Base-by-base conservation (phyloP, 1,140 invertebrate genomes). In the Philopotamus ludificatus region DNA sequence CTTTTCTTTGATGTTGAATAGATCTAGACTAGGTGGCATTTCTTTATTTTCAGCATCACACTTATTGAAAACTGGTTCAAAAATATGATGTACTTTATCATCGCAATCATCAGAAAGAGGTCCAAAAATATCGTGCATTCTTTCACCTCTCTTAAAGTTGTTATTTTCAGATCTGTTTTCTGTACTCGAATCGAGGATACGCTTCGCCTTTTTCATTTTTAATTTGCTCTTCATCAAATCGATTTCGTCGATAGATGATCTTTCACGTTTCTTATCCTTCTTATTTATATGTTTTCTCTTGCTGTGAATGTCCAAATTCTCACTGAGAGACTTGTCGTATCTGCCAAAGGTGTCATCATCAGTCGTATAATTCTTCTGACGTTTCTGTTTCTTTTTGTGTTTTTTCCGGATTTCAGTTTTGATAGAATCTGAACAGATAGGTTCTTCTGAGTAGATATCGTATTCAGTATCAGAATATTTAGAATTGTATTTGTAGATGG, bases 61-160 rank as follows among this genome's bases (percentile, higher is more conserved):
- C 21, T 60, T 45, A 4, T 49, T 26, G 25, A 23, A 26, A 7
- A 28, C 22, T 21, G 23, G n/a, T 10, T 28, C 3, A 44, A 47
- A 47, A 15, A n/a, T 47, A 26, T 60, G 26, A 26, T 60, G 57
- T n/a, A 47, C 15, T 44, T 60, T 60, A 28, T 60, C 57, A 65
- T 81, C 79, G 20, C 79, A 81, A 25, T 93, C 88, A 73, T 94
- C 92, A 0, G 91, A 92, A 23, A 93, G 79, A 0, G 91, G 89
- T 2, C 91, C 91, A 76, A 93, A 94, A 60, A 93, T 93, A 71
- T 92, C 90, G 76, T 93, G 89, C 88, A 93, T 91, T 73, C 90
- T 87, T 42, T 89, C 88, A 57, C 88, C 87, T 59, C 84, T 82
- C 73, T 85, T 86, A 9, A 74, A 72, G 60, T 79, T 76, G 66